Base-by-base conservation (phyloP, 2,113 vertebrate species). In the Falcunculus frontatus region DNA sequence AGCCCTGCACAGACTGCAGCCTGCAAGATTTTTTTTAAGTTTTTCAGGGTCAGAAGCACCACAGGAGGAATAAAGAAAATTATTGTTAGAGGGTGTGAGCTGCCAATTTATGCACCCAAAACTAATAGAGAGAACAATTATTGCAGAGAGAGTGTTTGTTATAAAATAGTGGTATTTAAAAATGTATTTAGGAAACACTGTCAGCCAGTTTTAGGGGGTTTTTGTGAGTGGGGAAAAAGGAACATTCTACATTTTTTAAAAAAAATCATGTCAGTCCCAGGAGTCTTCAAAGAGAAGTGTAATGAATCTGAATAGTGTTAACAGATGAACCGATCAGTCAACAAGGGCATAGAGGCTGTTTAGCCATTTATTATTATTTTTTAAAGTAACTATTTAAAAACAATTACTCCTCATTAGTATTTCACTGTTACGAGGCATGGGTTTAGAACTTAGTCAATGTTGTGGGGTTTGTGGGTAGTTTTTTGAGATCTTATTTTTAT, bases 351-450 rank as follows among this genome's bases (percentile, higher is more conserved):
- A 64, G 89, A 73, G 20, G 11, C 39, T 84, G 67, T 87, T 93
- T 78, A 94, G 74, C 27, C 27, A 12, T n/a, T 68, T 91, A 25
- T 57, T 87, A 37, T 22, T 83, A 78, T 75, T 67, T 62, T 32
- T 50, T 22, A 7, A 75, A 96, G 22, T 62, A 92, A 68, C 52
- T 94, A 26, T 92, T 97, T 95, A 68, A 90, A 96, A 90, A 67
- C 39, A 55, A 79, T 96, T 90, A 95, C 75, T 93, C 70, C 50
- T 96, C 16, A 52, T 50, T 92, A 84, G 60, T 89, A 80, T 89
- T 97, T 96, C 39, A 83, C 12, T 49, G 10, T 87, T 92, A 47
- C 35, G 64, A 83, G 73, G 47, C 10, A 4, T 68, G 63, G 35
- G 63, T 72, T 85, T 93, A 84, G 86, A 83, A 86, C 76, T 68